Conservation (phyloP, 2,113 vertebrate genomes). For the Chamaea fasciata region DNA sequence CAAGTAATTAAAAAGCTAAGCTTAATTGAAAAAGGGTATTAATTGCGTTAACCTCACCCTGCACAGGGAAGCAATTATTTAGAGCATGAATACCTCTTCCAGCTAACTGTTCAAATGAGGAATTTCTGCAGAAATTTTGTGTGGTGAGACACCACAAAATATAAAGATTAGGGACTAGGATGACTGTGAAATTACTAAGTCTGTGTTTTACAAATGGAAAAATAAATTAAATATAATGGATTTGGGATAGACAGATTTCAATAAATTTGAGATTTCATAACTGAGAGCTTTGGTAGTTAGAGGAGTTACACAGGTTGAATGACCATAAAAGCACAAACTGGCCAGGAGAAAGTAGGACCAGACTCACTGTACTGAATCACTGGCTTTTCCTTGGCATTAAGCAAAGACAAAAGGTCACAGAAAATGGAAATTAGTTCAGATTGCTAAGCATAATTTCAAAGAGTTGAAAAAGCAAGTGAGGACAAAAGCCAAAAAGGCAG, state of each 20-base stretch:
- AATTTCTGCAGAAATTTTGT: neutral
- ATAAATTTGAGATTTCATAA: neutral
- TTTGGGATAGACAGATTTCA: neutral
- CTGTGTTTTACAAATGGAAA: neutral
- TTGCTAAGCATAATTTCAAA: neutral
- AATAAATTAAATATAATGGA: neutral
- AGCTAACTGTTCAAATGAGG: neutral
- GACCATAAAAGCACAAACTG: neutral
- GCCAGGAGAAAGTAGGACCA: neutral
- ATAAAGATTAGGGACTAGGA: neutral
- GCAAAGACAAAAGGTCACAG: neutral
- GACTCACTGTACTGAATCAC: neutral
- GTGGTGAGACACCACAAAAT: neutral
- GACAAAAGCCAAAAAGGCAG: neutral
- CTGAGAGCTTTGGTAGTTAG: neutral
- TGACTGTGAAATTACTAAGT: accelerated
- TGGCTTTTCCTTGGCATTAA: neutral
- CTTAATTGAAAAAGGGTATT: neutral
- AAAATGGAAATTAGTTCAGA: neutral
- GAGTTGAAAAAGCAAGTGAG: neutral
- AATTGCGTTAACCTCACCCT: neutral
- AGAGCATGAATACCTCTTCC: neutral
- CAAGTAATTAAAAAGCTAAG: neutral
- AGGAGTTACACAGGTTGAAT: neutral
- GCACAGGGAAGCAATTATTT: neutral